Evolutionary conservation across 2,888 invertebrate species (phyloP).

Genomic region (Drosophila algonquin): DNA sequence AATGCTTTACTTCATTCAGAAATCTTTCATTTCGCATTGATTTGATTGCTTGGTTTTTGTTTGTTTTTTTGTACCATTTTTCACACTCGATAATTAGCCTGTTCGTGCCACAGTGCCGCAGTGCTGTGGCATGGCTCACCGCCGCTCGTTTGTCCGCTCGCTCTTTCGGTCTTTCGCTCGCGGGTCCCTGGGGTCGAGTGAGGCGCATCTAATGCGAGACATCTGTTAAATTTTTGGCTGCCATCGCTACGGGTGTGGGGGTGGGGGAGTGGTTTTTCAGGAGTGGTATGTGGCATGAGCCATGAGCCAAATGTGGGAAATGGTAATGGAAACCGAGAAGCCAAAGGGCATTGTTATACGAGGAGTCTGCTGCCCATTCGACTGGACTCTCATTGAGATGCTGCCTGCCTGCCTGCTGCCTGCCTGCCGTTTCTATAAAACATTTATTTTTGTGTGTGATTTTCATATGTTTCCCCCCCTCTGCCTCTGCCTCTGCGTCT

Average conservation of each 20-base stretch:
- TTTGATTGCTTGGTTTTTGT: background rate
- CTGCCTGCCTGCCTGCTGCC: slow-evolving; percentile 2
- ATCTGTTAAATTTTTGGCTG: slow-evolving; percentile 77
- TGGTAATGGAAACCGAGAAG: slow-evolving; percentile 37
- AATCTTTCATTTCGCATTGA: background rate
- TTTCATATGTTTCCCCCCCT: slow-evolving; percentile 39
- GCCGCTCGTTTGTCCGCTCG: slow-evolving; percentile 5
- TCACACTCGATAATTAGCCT: background rate
- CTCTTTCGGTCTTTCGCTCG: slow-evolving; percentile 5
- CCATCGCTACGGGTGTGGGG: slow-evolving; percentile 35
- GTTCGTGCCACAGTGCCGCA: slow-evolving; percentile 14
- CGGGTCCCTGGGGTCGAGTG: slow-evolving; percentile 64
- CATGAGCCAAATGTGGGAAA: slow-evolving; percentile 11
- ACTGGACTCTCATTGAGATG: slow-evolving; percentile 27
- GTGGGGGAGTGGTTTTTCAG: slow-evolving; percentile 19
- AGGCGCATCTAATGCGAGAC: slow-evolving; percentile 75
- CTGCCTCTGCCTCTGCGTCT: background rate
- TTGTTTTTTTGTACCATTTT: background rate
- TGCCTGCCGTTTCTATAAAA: slow-evolving; percentile 68
- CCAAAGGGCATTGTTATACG: slow-evolving; percentile 58
- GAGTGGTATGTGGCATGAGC: slow-evolving; percentile 30
- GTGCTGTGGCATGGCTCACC: slow-evolving; percentile 29
- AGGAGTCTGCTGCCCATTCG: slow-evolving; percentile 5
- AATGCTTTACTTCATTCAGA: background rate
- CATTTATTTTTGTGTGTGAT: slow-evolving; percentile 70